phyloP scores from a whole-genome alignment of 2,113 vertebrate genomes.

The Athene cunicularia region DNA sequence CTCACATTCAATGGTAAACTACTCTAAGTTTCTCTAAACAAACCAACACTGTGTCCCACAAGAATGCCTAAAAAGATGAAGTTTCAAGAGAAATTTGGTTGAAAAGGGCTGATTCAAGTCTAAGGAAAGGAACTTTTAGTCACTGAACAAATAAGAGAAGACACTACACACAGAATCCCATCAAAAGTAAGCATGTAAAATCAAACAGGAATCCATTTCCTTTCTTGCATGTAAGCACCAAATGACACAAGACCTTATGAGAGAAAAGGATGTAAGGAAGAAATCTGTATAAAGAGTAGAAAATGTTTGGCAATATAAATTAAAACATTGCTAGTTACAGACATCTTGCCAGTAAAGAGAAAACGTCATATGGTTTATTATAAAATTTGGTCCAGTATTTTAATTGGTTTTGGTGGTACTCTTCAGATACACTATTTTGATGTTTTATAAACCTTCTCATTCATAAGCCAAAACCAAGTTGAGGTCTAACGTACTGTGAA shows the following conservation, averaged over 20 bases:
- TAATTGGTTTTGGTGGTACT: neutral
- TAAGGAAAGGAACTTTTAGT: neutral
- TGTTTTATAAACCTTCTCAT: neutral
- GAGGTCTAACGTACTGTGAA: neutral
- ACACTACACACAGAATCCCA: neutral
- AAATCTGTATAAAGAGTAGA: neutral
- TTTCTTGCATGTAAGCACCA: neutral
- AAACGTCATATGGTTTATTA: neutral
- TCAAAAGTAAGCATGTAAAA: neutral
- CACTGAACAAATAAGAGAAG: neutral
- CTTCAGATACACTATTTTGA: neutral
- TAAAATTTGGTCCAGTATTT: neutral
- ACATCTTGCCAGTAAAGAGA: neutral
- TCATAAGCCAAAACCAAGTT: neutral
- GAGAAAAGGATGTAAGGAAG: neutral
- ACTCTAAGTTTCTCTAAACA: neutral
- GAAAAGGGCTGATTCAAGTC: neutral
- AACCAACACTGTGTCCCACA: neutral
- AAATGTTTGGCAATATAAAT: neutral
- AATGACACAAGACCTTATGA: neutral
- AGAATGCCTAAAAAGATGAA: neutral
- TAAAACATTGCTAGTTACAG: neutral
- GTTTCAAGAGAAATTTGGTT: neutral
- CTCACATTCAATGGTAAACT: neutral
- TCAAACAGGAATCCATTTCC: neutral